Evolutionary conservation across 2,113 vertebrate genomes (phyloP).

Genomic region (Anguilla japonica): DNA sequence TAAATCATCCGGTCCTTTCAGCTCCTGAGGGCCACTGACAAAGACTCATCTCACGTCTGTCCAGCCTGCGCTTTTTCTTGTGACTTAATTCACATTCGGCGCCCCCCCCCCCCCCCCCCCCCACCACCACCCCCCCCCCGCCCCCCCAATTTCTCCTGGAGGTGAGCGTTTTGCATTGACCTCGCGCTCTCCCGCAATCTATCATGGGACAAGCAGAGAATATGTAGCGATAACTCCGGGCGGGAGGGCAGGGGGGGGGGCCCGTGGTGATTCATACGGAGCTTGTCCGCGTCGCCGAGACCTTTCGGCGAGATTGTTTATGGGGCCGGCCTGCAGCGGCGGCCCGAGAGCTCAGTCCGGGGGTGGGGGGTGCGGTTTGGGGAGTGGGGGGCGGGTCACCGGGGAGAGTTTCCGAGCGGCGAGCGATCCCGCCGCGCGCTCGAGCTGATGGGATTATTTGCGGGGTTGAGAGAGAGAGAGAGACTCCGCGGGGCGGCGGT

Average conservation of each 20-base stretch:
- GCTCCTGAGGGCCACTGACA: neutral
- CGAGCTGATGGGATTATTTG: neutral
- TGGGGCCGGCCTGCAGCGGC: neutral
- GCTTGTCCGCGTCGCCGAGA: neutral
- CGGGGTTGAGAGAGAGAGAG: conserved; percentile 38
- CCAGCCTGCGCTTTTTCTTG: neutral
- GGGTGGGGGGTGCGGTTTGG: neutral
- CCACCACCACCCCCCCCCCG: too few relatives aligned
- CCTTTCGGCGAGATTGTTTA: neutral
- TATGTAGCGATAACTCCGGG: neutral
- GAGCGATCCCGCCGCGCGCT: neutral
- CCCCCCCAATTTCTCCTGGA: neutral
- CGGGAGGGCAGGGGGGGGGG: neutral
- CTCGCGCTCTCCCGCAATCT: neutral
- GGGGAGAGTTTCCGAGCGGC: neutral
- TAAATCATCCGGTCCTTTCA: neutral
- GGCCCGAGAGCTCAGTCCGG: neutral
- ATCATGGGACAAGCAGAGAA: neutral
- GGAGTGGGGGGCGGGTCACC: too few relatives aligned
- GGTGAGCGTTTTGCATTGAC: neutral
- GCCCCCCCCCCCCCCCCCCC: too few relatives aligned
- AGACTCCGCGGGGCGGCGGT: conserved; percentile 50
- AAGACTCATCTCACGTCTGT: neutral
- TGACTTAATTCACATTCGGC: neutral
- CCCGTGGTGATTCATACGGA: neutral